Evolutionary conservation across 2,113 vertebrate species (phyloP).

Genomic region (Tragelaphus scriptus): DNA sequence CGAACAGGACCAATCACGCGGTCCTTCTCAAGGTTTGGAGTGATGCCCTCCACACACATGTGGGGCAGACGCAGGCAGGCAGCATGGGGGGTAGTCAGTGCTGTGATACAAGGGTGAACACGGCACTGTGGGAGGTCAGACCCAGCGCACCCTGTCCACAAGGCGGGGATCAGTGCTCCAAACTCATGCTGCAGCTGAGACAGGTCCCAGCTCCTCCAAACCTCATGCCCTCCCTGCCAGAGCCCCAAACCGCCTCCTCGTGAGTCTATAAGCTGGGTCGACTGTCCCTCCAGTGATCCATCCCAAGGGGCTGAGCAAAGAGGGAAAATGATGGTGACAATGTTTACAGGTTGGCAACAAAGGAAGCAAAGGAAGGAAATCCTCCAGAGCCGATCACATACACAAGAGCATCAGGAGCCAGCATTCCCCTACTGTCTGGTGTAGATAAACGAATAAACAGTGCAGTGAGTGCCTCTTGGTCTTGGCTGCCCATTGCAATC

Average conservation of each 20-base stretch:
- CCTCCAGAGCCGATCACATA: no score
- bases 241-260: neutral
- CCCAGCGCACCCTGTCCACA: neutral
- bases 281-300: neutral
- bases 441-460: neutral
- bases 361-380: neutral
- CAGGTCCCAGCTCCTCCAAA: neutral
- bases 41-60: neutral
- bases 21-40: neutral
- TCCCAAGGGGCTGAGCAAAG: neutral
- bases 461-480: neutral
- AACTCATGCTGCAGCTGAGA: neutral
- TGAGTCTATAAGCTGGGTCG: neutral
- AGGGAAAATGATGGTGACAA: neutral
- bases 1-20: neutral
- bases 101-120: no score
- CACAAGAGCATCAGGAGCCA: neutral
- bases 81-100: neutral
- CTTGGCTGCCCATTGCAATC: neutral
- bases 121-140: accelerated
- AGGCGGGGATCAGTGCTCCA: accelerated
- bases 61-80: neutral
- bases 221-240: neutral
- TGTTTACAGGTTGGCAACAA: neutral
- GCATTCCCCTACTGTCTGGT: accelerated